Base-by-base conservation (phyloP, 2,888 invertebrate species). In the Periphyllus acericola region DNA sequence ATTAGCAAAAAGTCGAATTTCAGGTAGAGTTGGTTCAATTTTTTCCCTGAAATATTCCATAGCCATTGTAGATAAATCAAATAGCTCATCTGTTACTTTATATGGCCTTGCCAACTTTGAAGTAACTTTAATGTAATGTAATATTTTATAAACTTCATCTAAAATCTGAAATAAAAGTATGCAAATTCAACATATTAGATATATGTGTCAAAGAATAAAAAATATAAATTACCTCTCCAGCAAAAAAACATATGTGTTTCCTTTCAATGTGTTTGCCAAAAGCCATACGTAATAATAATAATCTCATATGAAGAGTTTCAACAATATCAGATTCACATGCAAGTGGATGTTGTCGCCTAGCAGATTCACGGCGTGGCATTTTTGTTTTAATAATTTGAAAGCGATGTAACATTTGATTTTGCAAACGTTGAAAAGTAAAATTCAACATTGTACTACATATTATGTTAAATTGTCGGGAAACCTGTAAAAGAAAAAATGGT, bases 31-130 rank as follows among this genome's bases (percentile, higher is more conserved):
- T 14, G 97, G 96, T 92, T 97, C 97, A 91, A 98, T 96, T 91
- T 96, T 95, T 92, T 98, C 98, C 92, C 97, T 97, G 92, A 98
- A 98, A 92, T 98, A 98, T 92, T 98, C 98, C 98, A 98, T 98
- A 66, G 98, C 98, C 98, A 98, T 98, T 71, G 97, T 97, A 71
- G 97, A 97, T 90, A 98, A 93, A 93, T 98, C 98, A 92, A 97
- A 97, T 89, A 98, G 93, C 92, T 98, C 98, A 92, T 98, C 98
- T 17, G 97, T 97, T 89, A 98, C 96, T 92, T 97, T 97, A 92
- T 96, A 98, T 78, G 98, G 97, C 91, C 97, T 94, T 90, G 95
- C 95, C 90, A 97, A 92, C 91, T 96, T 96, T 46, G 95, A 95
- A 90, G 96, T 96, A 90, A 94, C 94, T 93, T 95, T 95, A 90